Percentiles rank a stretch among this genome's conserved stretches.
Conservation (phyloP, 2,888 invertebrate genomes). For the Deilephila elpenor region DNA sequence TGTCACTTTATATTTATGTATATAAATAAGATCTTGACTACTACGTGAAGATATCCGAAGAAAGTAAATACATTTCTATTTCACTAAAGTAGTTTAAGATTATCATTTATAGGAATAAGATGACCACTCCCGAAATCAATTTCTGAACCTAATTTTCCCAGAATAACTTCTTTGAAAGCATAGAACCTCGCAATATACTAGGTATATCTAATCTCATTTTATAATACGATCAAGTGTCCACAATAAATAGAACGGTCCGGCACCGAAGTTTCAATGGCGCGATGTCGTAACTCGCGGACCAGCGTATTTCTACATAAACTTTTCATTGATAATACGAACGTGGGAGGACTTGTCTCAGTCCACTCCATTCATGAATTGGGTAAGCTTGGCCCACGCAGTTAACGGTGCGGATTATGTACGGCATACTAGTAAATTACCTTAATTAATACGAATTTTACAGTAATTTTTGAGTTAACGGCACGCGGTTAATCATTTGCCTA, state of each 20-base stretch:
- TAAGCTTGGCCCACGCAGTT: conserved; percentile 72
- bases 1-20: not conserved
- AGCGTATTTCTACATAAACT: conserved; percentile 71
- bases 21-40: not conserved
- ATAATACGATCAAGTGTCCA: conserved; percentile 30
- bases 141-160: not conserved
- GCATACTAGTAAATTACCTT: conserved; percentile 68
- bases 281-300: conserved; percentile 66
- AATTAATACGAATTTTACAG: conserved; percentile 74
- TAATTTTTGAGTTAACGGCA: conserved; percentile 63
- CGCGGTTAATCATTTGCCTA: conserved; percentile 19
- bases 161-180: not conserved
- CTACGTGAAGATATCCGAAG: too few relatives aligned
- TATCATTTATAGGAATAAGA: too few relatives aligned
- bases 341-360: conserved; percentile 72
- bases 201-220: not conserved
- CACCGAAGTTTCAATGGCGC: conserved; percentile 61
- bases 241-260: conserved; percentile 39
- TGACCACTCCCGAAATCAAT: too few relatives aligned
- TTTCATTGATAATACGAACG: conserved; percentile 73
- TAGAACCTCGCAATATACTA: not conserved
- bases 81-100: too few relatives aligned
- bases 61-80: too few relatives aligned
- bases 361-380: conserved; percentile 81
- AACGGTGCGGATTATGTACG: conserved; percentile 57